phyloP scores from a whole-genome alignment of 1,140 invertebrate genomes.

The Mycetomoellerius zeteki region DNA sequence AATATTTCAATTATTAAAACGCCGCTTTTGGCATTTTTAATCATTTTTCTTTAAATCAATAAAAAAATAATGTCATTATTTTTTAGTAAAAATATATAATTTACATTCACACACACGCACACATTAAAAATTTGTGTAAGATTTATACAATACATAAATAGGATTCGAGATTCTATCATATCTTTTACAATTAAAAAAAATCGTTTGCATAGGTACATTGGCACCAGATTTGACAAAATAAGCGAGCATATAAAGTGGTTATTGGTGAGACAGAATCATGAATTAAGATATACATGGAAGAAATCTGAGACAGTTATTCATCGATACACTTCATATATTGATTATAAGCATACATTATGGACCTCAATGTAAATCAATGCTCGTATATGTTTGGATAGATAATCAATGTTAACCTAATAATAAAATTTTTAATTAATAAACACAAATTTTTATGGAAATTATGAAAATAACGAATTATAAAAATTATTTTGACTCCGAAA shows the following conservation, averaged over 20 bases:
- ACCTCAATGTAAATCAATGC: conserved; percentile 26
- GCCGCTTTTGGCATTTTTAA: too few relatives aligned
- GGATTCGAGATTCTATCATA: too few relatives aligned
- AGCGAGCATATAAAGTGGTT: background rate
- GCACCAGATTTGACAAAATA: conserved; percentile 8
- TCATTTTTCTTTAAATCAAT: too few relatives aligned
- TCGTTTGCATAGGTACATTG: background rate
- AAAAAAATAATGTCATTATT: too few relatives aligned
- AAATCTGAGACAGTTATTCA: background rate
- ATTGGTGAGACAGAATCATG: background rate
- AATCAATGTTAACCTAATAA: background rate
- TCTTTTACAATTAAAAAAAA: background rate
- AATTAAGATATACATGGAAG: background rate
- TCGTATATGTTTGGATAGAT: background rate
- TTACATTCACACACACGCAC: too few relatives aligned
- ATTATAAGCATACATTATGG: conserved; percentile 15
- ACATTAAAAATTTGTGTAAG: too few relatives aligned
- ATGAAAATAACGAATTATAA: background rate
- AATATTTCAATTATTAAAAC: too few relatives aligned
- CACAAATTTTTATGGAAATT: background rate
- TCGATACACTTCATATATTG: background rate
- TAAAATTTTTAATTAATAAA: conserved; percentile 1
- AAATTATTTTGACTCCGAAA: background rate
- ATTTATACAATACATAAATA: background rate
- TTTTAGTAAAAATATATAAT: too few relatives aligned